These are phyloP conservation scores for Rhagonycha lutea DNA, from an alignment of 2,888 invertebrate genomes.

Conservation along the genomic window DNA sequence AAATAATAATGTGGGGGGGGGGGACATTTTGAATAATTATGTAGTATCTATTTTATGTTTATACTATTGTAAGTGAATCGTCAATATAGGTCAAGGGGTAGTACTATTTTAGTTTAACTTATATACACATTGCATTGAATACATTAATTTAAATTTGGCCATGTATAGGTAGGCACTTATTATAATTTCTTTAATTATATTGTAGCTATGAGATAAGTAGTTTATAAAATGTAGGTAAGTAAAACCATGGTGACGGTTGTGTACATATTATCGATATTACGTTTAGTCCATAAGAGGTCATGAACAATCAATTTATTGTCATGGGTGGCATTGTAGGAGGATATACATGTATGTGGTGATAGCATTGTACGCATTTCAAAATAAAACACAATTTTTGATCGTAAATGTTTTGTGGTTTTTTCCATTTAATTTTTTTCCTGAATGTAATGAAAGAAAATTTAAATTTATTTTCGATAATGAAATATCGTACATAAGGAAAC, in stretches of 20 bases:
- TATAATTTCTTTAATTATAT: background rate
- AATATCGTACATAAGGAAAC: background rate
- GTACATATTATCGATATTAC: constrained; percentile 3
- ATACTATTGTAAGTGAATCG: background rate
- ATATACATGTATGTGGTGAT: background rate
- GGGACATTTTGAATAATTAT: no score
- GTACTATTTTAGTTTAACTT: background rate
- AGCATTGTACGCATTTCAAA: background rate
- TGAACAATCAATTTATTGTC: constrained; percentile 6
- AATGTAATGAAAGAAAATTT: background rate
- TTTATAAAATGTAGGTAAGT: constrained; percentile 3
- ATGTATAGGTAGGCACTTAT: background rate
- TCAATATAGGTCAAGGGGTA: background rate
- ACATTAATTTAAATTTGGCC: background rate
- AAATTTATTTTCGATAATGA: background rate
- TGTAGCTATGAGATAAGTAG: background rate
- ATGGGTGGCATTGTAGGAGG: background rate
- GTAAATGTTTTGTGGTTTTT: background rate
- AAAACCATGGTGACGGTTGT: background rate
- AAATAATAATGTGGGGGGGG: no score
- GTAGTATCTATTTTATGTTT: no score
- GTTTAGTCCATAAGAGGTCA: background rate
- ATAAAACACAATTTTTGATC: background rate
- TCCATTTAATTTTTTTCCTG: background rate
- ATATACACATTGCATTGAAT: background rate